phyloP scores from a whole-genome alignment of 2,113 vertebrate genomes.

The Paramormyrops kingsleyae region DNA sequence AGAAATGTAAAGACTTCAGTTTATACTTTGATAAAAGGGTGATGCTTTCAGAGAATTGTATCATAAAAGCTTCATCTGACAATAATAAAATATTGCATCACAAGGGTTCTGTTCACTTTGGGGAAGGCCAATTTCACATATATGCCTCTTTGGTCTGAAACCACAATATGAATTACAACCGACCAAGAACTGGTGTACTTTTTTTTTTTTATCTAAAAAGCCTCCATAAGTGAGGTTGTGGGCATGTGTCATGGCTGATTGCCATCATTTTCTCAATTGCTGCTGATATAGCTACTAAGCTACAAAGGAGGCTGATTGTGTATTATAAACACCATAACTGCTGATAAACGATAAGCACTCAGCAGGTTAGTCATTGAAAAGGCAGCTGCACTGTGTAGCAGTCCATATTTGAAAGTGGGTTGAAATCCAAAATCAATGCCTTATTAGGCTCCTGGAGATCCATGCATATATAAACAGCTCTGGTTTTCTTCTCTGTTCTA shows the following conservation, averaged over 20 bases:
- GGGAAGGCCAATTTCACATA: background rate
- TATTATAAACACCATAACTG: background rate
- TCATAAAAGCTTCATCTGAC: background rate
- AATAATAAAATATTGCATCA: background rate
- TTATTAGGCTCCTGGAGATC: background rate
- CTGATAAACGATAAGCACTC: background rate
- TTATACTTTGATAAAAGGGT: background rate
- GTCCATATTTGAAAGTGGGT: conserved; percentile 1
- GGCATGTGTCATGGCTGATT: background rate
- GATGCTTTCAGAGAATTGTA: background rate
- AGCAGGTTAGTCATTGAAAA: background rate
- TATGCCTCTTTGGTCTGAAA: background rate
- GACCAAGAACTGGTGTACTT: background rate
- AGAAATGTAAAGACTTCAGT: background rate
- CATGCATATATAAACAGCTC: background rate
- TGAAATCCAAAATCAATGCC: background rate
- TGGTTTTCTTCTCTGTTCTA: background rate
- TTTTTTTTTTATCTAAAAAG: background rate
- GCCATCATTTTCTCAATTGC: background rate
- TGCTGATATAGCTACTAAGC: background rate
- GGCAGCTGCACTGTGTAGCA: background rate
- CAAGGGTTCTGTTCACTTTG: background rate
- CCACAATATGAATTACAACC: background rate
- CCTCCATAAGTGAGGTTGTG: background rate
- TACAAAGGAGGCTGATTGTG: background rate